Percentiles rank a stretch among this genome's conserved stretches.
phyloP scores from a whole-genome alignment of 2,113 vertebrate genomes.

The Raja brachyura region DNA sequence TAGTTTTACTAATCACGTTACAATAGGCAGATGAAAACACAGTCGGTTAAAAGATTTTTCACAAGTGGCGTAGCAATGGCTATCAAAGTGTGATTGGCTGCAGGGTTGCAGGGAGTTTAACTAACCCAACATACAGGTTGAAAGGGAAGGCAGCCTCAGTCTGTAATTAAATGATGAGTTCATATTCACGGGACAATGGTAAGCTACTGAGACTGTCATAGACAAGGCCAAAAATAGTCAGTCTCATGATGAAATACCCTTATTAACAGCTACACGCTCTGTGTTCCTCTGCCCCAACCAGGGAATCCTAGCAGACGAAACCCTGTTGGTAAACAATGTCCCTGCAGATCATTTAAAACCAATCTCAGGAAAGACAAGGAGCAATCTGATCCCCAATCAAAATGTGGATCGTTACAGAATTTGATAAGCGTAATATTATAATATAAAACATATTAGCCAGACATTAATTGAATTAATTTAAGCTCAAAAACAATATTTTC shows the following conservation, averaged over 20 bases:
- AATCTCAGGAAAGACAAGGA: conserved; percentile 55
- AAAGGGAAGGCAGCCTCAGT: conserved; percentile 63
- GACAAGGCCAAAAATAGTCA: conserved; percentile 60
- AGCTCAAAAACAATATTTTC: conserved; percentile 2
- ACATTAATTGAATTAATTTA: conserved; percentile 30
- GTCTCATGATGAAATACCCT: conserved; percentile 76
- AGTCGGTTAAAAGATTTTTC: conserved; percentile 40
- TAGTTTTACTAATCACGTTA: conserved; percentile 13
- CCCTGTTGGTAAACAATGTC: conserved; percentile 52
- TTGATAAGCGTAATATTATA: conserved; percentile 31
- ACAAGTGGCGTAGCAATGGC: conserved; percentile 46
- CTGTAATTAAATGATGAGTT: conserved; percentile 89
- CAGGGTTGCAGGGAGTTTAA: conserved; percentile 68
- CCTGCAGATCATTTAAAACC: conserved; percentile 52
- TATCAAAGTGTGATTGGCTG: conserved; percentile 52
- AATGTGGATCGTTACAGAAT: conserved; percentile 20
- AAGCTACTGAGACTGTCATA: conserved; percentile 67
- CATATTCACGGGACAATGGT: conserved; percentile 75
- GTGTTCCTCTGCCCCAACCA: conserved; percentile 55
- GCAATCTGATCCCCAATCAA: conserved; percentile 40
- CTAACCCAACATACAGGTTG: conserved; percentile 74
- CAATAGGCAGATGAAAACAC: not conserved
- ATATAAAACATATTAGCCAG: conserved; percentile 25
- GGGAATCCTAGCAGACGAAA: conserved; percentile 52
- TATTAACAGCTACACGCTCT: conserved; percentile 72